Conservation (phyloP, 2,797 vertebrate species). For the Thunnus albacares region DNA sequence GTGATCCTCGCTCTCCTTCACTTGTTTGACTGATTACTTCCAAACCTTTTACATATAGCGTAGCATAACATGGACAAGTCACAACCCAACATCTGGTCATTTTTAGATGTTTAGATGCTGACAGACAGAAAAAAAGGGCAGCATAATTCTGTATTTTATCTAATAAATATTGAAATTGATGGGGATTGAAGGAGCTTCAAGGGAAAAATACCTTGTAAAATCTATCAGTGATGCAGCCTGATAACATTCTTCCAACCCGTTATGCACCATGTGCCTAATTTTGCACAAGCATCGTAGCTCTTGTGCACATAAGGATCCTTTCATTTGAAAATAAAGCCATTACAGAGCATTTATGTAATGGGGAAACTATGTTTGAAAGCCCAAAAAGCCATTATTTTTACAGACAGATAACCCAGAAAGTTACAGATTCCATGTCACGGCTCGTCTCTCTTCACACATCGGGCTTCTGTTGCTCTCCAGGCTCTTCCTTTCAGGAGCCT, state of each 20-base stretch:
- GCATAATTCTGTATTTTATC: not conserved
- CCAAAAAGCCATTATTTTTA: not conserved
- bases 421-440: slow-evolving; percentile 30
- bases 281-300: too few relatives aligned
- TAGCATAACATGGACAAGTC: too few relatives aligned
- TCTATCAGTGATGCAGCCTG: not conserved
- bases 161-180: not conserved
- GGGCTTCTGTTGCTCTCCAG: slow-evolving; percentile 58
- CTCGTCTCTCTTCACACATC: slow-evolving; percentile 46
- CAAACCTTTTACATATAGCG: not conserved
- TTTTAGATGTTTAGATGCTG: not conserved
- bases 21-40: not conserved
- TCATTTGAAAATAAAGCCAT: slow-evolving; percentile 21
- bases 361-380: not conserved
- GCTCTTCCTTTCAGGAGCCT: slow-evolving; percentile 73
- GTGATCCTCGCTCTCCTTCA: too few relatives aligned
- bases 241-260: not conserved
- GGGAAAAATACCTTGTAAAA: not conserved
- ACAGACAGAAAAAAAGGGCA: not conserved
- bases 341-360: slow-evolving; percentile 5
- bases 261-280: too few relatives aligned
- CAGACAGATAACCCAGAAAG: slow-evolving; percentile 8
- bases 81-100: not conserved
- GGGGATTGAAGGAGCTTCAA: not conserved
- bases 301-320: not conserved